phyloP scores from a whole-genome alignment of 2,113 vertebrate species.

The Pundamilia nyererei region DNA sequence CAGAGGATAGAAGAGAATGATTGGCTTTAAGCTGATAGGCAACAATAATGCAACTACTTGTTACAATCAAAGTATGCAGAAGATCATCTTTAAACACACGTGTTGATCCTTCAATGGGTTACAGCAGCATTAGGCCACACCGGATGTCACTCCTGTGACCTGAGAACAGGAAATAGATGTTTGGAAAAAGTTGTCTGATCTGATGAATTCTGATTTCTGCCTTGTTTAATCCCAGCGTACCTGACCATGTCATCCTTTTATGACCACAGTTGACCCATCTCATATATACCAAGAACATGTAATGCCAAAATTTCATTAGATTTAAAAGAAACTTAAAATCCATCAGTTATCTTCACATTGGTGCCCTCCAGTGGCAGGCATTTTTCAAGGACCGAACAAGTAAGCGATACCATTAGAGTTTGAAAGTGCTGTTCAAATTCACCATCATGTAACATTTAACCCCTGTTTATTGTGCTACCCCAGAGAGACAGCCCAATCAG shows the following conservation, averaged over 20 bases:
- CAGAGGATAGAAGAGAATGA: not conserved
- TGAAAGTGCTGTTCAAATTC: not conserved
- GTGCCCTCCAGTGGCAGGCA: not conserved
- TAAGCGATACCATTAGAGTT: not conserved
- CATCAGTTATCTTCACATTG: not conserved
- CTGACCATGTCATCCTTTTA: constrained; percentile 19
- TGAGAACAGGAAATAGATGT: not conserved
- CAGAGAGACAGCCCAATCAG: constrained; percentile 21
- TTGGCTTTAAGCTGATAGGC: not conserved
- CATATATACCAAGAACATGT: not conserved
- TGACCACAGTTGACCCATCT: not conserved
- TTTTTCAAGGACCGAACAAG: not conserved
- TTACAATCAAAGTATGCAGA: not conserved
- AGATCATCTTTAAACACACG: not conserved
- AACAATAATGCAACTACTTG: not conserved
- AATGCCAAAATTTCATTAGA: not conserved
- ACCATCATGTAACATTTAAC: not conserved
- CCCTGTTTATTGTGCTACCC: not conserved
- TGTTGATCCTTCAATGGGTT: not conserved
- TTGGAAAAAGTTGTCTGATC: not conserved
- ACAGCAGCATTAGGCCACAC: not conserved
- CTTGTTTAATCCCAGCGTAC: not conserved
- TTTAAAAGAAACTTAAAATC: not conserved
- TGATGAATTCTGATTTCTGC: not conserved
- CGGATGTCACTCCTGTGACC: not conserved